Evolutionary conservation across 2,888 invertebrate species (phyloP), one percentile per base, ranked within the genome.

Genomic region (Zeuzera pyrina): DNA sequence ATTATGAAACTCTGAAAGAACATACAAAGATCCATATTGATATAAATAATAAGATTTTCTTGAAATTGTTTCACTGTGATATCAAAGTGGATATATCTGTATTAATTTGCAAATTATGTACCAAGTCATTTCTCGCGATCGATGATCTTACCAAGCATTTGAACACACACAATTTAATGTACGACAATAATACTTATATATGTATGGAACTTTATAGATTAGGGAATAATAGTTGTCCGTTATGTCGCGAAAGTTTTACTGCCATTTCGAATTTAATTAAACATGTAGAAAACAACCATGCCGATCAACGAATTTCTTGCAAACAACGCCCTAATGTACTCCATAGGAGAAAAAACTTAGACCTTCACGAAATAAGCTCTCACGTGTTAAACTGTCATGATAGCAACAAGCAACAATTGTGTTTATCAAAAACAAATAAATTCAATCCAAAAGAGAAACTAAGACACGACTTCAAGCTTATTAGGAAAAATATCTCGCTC

Each of bases 291-390:
- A 19, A 15, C 7, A 25, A n/a, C 8, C 40, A 37, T 27, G 10
- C 36, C 2, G 12, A 11, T 1, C 12, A 29, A n/a, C 8, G 19
- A 23, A 7, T 35, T 30, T 7, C 33, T 47, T 74, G 1, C 51
- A 64, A 12, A 56, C 53, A 14, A 54, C 57, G 12, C 77, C n/a
- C n/a, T n/a, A n/a, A n/a, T n/a, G n/a, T n/a, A n/a, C n/a, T n/a
- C n/a, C n/a, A n/a, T n/a, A n/a, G n/a, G n/a, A n/a, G n/a, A n/a
- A n/a, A n/a, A n/a, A n/a, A n/a, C n/a, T n/a, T n/a, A n/a, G n/a
- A n/a, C n/a, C n/a, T n/a, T n/a, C n/a, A n/a, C n/a, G n/a, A n/a
- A n/a, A n/a, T n/a, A n/a, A n/a, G n/a, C n/a, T n/a, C n/a, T n/a
- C n/a, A n/a, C n/a, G n/a, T n/a, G n/a, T n/a, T n/a, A n/a, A n/a